Conservation (phyloP, 2,113 vertebrate species). For the Phaetusa simplex region DNA sequence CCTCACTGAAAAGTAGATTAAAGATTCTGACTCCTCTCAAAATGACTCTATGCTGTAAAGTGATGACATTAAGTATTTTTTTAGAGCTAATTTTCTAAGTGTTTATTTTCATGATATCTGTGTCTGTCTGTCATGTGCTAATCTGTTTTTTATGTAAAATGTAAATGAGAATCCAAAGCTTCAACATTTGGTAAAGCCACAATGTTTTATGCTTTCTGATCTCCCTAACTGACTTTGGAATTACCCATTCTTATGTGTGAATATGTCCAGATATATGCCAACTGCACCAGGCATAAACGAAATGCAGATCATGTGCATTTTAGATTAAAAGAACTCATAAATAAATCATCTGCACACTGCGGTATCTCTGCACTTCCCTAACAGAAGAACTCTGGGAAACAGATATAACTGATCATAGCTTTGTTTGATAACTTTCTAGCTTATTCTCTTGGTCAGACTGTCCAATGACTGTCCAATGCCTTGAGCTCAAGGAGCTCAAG, state of each 20-base stretch:
- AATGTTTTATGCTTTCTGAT: slow-evolving; percentile 58
- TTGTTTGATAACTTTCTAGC: neutral
- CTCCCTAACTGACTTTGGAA: neutral
- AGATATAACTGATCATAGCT: neutral
- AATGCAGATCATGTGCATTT: slow-evolving; percentile 24
- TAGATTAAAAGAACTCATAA: slow-evolving; percentile 48
- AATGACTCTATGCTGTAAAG: neutral
- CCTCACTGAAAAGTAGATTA: neutral
- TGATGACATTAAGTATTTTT: neutral
- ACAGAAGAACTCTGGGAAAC: neutral
- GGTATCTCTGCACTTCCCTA: neutral
- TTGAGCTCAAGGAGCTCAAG: neutral
- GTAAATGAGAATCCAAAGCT: neutral
- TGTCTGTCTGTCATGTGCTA: neutral
- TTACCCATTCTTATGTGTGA: neutral
- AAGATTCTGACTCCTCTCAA: neutral
- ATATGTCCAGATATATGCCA: slow-evolving; percentile 1
- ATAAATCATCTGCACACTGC: neutral
- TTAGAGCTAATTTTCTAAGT: neutral
- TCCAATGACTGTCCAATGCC: no score
- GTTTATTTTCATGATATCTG: neutral
- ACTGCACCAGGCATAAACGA: neutral
- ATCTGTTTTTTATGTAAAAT: neutral
- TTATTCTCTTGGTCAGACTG: neutral
- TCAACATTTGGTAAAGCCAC: neutral